Evolutionary conservation across 1,140 invertebrate genomes (phyloP), one percentile per base, ranked within the genome.

Genomic region (Yoshiicerus persimilis): DNA sequence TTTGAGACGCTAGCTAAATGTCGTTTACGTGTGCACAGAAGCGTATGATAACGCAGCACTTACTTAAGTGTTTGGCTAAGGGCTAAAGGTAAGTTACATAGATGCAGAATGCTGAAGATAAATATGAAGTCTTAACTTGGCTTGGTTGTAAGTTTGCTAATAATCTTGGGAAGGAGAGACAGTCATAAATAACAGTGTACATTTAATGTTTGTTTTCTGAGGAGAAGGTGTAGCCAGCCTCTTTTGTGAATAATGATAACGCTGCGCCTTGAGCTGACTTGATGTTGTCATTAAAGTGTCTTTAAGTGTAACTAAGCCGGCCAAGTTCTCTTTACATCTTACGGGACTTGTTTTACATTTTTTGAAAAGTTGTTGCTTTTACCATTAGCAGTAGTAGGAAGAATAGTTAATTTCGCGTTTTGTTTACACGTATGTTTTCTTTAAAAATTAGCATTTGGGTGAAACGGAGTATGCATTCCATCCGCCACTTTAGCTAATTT

Each of bases 181-280:
- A 27, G 25, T 70, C 66, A 70, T 70, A 70, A 70, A 70, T 70
- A 70, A 70, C 11, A 70, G 66, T 70, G 11, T 30, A 30, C 66
- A 70, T 70, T 70, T 70, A 70, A 70, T 70, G 66, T 70, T 70
- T 70, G 66, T 70, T 70, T 70, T 70, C 27, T 66, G 66, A 70
- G 30, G 25, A 27, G 66, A 70, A 70, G 66, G 66, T 70, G 66
- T 70, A 30, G 66, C 66, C 47, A n/a, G 47, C 20, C 47, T 30
- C 30, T 30, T 70, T 30, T 16, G 25, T 30, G 66, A 70, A 30
- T 70, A 70, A 70, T 70, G 66, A 70, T 70, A 70, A 70, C 66
- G 66, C 16, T 70, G 66, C 66, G 27, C 66, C 66, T 70, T 70
- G 66, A 70, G 66, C 66, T 70, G 66, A 70, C 66, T 70, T 70